Conservation (phyloP, 2,888 invertebrate species). For the Cheilosia vernalis region DNA sequence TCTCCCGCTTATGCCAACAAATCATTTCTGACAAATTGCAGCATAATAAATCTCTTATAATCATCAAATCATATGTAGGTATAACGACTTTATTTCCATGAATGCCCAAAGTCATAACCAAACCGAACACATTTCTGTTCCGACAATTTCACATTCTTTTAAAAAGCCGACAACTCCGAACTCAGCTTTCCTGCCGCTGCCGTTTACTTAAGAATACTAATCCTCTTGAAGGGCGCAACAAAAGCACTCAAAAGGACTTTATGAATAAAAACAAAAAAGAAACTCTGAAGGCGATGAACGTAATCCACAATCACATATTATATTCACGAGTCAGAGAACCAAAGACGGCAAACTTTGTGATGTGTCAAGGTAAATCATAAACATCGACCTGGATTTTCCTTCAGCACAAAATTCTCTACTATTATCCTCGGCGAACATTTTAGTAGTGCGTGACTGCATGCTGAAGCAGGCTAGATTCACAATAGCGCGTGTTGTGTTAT, state of each 20-base stretch:
- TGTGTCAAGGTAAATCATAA: conserved; percentile 58
- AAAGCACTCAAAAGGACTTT: not conserved
- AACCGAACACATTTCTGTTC: not conserved
- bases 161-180: not conserved
- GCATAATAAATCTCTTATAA: conserved; percentile 17
- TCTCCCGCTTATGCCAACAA: conserved; percentile 27
- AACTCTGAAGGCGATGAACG: not conserved
- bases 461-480: conserved; percentile 2
- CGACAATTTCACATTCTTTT: not conserved
- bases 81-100: conserved; percentile 19
- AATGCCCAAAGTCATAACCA: conserved; percentile 4
- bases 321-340: conserved; percentile 6
- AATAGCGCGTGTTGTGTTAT: conserved; percentile 20
- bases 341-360: conserved; percentile 47
- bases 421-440: not conserved
- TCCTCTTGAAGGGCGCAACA: not conserved
- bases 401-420: conserved; percentile 3
- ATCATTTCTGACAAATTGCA: conserved; percentile 22
- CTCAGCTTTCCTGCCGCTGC: not conserved
- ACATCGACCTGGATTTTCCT: conserved; percentile 21
- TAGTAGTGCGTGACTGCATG: conserved; percentile 53
- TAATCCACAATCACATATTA: conserved; percentile 6
- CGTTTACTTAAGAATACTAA: conserved; percentile 19
- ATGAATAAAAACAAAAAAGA: not conserved
- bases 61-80: conserved; percentile 22